These are phyloP conservation scores for Microcebus murinus DNA, from an alignment of 2,113 vertebrate genomes.

Conservation along the genomic window DNA sequence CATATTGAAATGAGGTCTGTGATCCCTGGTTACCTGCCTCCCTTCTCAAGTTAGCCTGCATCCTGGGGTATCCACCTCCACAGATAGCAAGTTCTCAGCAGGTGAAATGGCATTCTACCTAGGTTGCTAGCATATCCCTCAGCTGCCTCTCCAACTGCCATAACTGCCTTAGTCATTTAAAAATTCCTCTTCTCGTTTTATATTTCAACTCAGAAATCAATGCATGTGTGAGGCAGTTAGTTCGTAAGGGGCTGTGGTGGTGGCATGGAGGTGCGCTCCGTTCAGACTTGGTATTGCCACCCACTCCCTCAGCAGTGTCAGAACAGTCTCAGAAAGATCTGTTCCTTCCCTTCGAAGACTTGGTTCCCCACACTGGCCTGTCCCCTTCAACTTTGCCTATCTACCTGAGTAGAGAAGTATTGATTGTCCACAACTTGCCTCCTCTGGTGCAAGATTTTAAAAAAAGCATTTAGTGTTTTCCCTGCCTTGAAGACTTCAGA, in stretches of 20 bases:
- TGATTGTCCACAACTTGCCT: background rate
- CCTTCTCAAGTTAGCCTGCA: background rate
- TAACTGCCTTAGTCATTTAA: constrained; percentile 47
- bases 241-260: constrained; percentile 43
- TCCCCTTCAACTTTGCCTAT: background rate
- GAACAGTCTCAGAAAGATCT: constrained; percentile 45
- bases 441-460: background rate
- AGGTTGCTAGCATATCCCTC: constrained; percentile 4
- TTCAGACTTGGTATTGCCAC: constrained; percentile 63
- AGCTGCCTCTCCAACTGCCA: constrained; percentile 53
- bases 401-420: background rate
- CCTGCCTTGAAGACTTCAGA: background rate
- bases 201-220: constrained; percentile 55
- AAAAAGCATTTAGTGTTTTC: background rate
- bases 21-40: background rate
- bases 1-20: background rate
- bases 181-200: constrained; percentile 28
- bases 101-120: background rate
- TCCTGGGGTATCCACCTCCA: background rate
- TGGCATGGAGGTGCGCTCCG: constrained; percentile 30
- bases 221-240: constrained; percentile 62
- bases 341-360: background rate
- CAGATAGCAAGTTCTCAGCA: background rate
- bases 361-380: background rate
- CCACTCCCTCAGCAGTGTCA: constrained; percentile 36